These are phyloP conservation scores for Piezodorus guildinii DNA, from an alignment of 1,140 invertebrate genomes.

Conservation along the genomic window DNA sequence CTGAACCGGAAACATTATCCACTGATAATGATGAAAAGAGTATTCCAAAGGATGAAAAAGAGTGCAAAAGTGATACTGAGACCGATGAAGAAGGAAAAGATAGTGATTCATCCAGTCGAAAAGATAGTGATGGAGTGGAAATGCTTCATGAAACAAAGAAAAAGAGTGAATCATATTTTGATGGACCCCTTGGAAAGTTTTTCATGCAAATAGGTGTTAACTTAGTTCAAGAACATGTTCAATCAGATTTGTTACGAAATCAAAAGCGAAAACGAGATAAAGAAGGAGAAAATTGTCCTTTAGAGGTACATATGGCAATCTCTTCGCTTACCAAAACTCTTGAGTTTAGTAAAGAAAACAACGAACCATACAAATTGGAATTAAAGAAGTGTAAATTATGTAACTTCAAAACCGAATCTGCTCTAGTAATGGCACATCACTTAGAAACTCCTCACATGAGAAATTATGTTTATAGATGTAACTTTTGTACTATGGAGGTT, in stretches of 20 bases:
- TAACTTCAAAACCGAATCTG: slow-evolving; percentile 84
- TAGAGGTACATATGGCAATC: slow-evolving; percentile 62
- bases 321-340: slow-evolving; percentile 68
- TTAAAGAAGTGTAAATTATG: slow-evolving; percentile 81
- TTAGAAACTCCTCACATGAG: slow-evolving; percentile 86
- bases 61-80: slow-evolving; percentile 20
- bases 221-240: slow-evolving; percentile 84
- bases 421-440: slow-evolving; percentile 75
- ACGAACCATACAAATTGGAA: slow-evolving; percentile 67
- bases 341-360: slow-evolving; percentile 78
- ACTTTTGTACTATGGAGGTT: slow-evolving; percentile 74
- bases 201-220: slow-evolving; percentile 85
- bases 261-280: slow-evolving; percentile 66
- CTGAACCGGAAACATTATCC: background rate
- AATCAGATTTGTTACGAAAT: slow-evolving; percentile 75
- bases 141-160: slow-evolving; percentile 26
- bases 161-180: slow-evolving; percentile 49
- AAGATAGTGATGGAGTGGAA: slow-evolving; percentile 23
- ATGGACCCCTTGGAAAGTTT: slow-evolving; percentile 78
- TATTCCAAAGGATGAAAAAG: slow-evolving; percentile 11
- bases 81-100: slow-evolving; percentile 21
- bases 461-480: slow-evolving; percentile 73
- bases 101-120: slow-evolving; percentile 21
- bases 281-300: slow-evolving; percentile 50
- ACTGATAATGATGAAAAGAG: slow-evolving; percentile 4